Percentiles rank a stretch among this genome's conserved stretches.
These are phyloP conservation scores for Philaethria dido DNA, from an alignment of 2,888 invertebrate species.

Conservation along the genomic window DNA sequence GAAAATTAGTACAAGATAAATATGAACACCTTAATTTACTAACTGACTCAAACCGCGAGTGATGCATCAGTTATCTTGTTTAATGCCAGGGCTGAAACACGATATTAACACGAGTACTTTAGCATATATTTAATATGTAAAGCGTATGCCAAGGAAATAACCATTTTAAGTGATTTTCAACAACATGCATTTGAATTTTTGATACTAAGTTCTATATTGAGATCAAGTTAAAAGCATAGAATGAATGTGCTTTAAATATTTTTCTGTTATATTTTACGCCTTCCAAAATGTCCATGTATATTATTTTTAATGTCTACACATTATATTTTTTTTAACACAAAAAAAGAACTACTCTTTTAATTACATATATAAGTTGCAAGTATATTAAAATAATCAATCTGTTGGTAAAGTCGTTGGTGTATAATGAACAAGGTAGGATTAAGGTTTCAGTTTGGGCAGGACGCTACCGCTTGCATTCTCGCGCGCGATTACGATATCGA, in stretches of 20 bases:
- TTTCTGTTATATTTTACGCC: too few relatives aligned
- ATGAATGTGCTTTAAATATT: too few relatives aligned
- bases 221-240: too few relatives aligned
- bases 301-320: too few relatives aligned
- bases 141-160: not conserved
- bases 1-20: conserved; percentile 28
- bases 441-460: conserved; percentile 53
- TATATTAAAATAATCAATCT: conserved; percentile 68
- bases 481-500: conserved; percentile 52
- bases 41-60: conserved; percentile 40
- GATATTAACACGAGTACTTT: conserved; percentile 27
- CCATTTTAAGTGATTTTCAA: not conserved
- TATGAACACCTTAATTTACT: conserved; percentile 41
- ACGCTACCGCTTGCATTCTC: conserved; percentile 53
- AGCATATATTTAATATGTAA: conserved; percentile 23
- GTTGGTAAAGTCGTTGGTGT: conserved; percentile 64
- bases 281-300: too few relatives aligned
- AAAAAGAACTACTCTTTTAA: too few relatives aligned
- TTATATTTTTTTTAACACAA: too few relatives aligned
- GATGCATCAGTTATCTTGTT: conserved; percentile 39
- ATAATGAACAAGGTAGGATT: conserved; percentile 76
- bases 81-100: conserved; percentile 37
- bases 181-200: too few relatives aligned
- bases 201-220: too few relatives aligned
- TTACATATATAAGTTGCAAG: too few relatives aligned